phyloP scores from a whole-genome alignment of 1,140 invertebrate species.

The Aporrectodea caliginosa region DNA sequence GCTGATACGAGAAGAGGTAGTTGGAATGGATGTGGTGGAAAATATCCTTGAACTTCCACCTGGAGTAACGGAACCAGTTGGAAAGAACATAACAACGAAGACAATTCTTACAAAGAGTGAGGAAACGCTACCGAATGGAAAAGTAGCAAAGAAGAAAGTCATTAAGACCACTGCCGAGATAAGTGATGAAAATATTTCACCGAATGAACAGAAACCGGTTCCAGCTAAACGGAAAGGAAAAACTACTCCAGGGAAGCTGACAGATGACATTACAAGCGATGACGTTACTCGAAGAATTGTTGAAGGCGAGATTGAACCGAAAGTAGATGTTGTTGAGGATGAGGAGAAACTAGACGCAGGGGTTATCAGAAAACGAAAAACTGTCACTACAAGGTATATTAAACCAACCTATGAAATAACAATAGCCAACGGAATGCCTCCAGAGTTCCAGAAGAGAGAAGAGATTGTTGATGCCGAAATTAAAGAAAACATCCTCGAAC shows the following conservation, averaged over 20 bases:
- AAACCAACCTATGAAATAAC: background rate
- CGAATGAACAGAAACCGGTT: background rate
- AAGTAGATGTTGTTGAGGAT: background rate
- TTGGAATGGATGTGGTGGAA: conserved; percentile 16
- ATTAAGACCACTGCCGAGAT: background rate
- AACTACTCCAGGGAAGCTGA: background rate
- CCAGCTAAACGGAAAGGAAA: background rate
- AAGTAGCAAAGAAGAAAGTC: conserved; percentile 24
- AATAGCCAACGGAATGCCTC: conserved; percentile 1
- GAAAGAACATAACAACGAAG: background rate
- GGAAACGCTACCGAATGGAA: conserved; percentile 45
- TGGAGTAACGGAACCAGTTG: conserved; percentile 16
- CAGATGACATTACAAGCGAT: background rate
- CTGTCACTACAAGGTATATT: background rate
- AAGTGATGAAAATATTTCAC: background rate
- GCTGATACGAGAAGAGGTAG: conserved; percentile 8
- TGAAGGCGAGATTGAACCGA: conserved; percentile 15
- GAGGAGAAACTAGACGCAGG: background rate
- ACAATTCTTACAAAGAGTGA: conserved; percentile 36
- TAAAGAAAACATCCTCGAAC: conserved; percentile 1
- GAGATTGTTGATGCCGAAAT: conserved; percentile 10
- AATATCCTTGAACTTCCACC: conserved; percentile 14
- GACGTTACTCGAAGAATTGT: background rate
- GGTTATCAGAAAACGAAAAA: background rate
- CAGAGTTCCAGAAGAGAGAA: background rate